Conservation (phyloP, 1,140 invertebrate species). For the Formica selysi region DNA sequence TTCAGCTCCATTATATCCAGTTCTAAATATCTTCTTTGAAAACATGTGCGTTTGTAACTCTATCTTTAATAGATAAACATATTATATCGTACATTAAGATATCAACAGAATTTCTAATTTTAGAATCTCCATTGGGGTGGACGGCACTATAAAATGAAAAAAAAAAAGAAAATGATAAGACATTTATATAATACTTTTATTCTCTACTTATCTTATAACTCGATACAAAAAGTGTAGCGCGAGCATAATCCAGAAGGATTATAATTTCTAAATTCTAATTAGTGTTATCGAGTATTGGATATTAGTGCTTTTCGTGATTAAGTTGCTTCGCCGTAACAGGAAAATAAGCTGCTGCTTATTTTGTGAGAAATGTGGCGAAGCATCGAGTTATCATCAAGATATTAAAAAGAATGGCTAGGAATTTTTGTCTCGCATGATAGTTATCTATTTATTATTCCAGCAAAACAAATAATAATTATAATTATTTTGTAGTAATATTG, state of each 20-base stretch:
- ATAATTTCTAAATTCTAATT: conserved; percentile 15
- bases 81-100: too few species aligned
- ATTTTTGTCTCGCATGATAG: conserved; percentile 43
- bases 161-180: too few species aligned
- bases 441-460: background rate
- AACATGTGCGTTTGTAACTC: too few species aligned
- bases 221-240: background rate
- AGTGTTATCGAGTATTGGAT: background rate
- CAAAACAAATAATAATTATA: conserved; percentile 3
- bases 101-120: too few species aligned
- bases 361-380: background rate
- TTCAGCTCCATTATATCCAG: too few species aligned
- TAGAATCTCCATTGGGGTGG: too few species aligned
- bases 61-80: too few species aligned
- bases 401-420: conserved; percentile 29
- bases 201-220: conserved; percentile 24
- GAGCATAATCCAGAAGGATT: background rate
- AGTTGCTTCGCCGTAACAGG: background rate
- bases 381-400: background rate
- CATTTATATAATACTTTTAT: background rate
- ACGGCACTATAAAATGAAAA: too few species aligned
- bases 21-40: too few species aligned
- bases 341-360: background rate
- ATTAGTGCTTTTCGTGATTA: background rate
- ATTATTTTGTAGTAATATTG: background rate